Base-by-base conservation (phyloP, 2,888 invertebrate species). In the Galerucella nymphaeae region DNA sequence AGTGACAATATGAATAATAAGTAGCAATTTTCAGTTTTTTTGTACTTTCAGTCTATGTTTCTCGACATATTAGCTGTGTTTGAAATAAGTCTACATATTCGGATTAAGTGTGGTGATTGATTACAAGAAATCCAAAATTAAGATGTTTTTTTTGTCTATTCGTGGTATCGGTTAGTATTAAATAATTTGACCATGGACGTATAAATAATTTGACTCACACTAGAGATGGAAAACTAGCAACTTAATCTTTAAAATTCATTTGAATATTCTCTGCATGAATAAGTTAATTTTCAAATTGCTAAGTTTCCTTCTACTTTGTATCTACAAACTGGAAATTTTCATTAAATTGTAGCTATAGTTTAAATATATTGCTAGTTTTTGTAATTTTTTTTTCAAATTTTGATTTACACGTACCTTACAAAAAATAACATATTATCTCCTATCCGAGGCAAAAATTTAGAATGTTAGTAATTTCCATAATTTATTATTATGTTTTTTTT, bases 371-470 rank as follows among this genome's bases (percentile, higher is more conserved):
- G 80, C 80, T 81, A 81, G 75, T 72, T 78, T 77, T 78, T 73
- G 77, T 79, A 76, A 77, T 70, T 77, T 74, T 70, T 70, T n/a
- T 78, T 79, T 78, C 76, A 77, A 77, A 79, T 74, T 73, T 62
- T 62, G 61, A 62, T 62, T 62, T 41, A 62, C 61, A 78, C 73
- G 76, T 77, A 63, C 72, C 76, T 81, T 81, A 82, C 81, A 82
- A 81, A 83, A 83, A 83, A 83, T 82, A 82, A 82, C 77, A 78
- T 77, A 78, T 77, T 53, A 77, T 81, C 80, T 80, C 75, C 82
- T 83, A 83, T 83, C 80, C 20, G 80, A 84, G 84, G 85, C 84
- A 83, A 83, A 80, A 83, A 81, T 85, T 84, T 85, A 84, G 84
- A 85, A 84, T 84, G 82, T 83, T 79, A 79, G 79, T 82, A 78